phyloP scores from a whole-genome alignment of 2,113 vertebrate species.

The Myotis lucifugus region DNA sequence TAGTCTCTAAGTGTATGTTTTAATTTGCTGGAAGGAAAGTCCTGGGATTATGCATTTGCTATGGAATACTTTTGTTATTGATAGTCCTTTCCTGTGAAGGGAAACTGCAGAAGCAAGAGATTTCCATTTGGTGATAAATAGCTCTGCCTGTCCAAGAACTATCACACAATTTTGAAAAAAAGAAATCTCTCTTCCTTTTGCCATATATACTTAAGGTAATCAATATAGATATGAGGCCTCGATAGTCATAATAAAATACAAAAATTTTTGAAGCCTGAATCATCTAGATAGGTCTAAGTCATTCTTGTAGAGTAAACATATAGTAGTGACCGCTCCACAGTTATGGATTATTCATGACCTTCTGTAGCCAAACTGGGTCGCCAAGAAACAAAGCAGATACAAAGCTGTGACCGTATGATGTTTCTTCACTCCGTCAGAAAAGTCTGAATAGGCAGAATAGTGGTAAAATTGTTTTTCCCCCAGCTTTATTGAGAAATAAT shows the following conservation, averaged over 20 bases:
- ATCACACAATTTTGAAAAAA: background rate
- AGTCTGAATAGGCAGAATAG: background rate
- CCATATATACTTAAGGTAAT: background rate
- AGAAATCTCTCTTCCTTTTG: background rate
- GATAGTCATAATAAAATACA: background rate
- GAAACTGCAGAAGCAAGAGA: background rate
- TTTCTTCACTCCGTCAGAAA: background rate
- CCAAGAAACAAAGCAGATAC: background rate
- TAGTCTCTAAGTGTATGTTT: constrained; percentile 7
- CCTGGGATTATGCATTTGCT: background rate
- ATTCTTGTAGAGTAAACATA: background rate
- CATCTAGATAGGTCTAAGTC: background rate
- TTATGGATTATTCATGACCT: background rate
- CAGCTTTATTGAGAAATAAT: constrained; percentile 9
- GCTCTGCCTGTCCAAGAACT: background rate
- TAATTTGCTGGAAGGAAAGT: constrained; percentile 29
- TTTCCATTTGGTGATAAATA: constrained; percentile 13
- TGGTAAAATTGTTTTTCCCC: background rate
- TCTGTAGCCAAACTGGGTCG: background rate
- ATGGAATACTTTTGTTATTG: constrained; percentile 10
- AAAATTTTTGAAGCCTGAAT: background rate
- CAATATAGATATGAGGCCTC: background rate
- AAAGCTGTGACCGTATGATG: background rate
- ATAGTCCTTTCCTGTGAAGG: background rate
- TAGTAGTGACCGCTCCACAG: background rate